These are phyloP conservation scores for Cryptoprocta ferox DNA, from an alignment of 2,797 vertebrate species.

Conservation along the genomic window DNA sequence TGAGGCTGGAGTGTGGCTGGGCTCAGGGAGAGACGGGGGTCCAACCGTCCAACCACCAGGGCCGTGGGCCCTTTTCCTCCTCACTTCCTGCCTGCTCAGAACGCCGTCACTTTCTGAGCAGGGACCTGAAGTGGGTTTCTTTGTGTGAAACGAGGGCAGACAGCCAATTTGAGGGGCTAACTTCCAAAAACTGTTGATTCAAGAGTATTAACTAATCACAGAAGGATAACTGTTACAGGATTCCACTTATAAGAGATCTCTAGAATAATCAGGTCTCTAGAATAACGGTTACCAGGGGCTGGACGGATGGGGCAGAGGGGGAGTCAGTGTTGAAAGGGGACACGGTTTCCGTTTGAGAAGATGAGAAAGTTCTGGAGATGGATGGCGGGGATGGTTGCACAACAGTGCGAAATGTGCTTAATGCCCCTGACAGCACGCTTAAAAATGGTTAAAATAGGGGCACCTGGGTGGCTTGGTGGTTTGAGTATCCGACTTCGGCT, in stretches of 20 bases:
- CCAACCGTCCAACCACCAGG: neutral
- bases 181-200: neutral
- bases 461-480: neutral
- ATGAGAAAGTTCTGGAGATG: neutral
- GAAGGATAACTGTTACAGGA: too few species aligned
- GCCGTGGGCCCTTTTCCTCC: neutral
- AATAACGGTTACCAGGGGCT: neutral
- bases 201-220: neutral
- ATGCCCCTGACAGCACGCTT: neutral
- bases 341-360: neutral
- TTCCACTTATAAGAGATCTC: neutral
- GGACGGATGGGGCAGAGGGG: neutral
- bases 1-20: neutral
- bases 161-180: neutral
- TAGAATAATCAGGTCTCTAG: neutral
- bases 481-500: neutral
- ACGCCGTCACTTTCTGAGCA: neutral
- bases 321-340: neutral
- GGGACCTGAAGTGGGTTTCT: neutral
- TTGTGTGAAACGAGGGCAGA: neutral
- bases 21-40: neutral
- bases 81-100: too few species aligned
- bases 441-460: neutral
- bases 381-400: too few species aligned
- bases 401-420: fast-evolving